Conservation (phyloP, 2,113 vertebrate genomes). For the Nothoprocta pentlandii region DNA sequence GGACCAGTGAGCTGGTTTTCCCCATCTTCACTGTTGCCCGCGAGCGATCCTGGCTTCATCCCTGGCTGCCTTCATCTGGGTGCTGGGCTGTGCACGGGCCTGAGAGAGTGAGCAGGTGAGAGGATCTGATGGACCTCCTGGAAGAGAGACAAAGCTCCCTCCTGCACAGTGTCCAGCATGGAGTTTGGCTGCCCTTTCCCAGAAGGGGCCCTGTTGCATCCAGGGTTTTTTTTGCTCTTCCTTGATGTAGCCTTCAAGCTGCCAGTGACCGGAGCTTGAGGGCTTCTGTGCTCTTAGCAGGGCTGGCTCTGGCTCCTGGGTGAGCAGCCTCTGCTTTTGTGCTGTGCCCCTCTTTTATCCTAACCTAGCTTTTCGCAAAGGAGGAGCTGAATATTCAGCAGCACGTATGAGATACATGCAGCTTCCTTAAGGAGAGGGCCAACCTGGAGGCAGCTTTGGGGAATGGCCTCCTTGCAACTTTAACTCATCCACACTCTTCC, state of each 20-base stretch:
- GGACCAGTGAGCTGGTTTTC: not conserved
- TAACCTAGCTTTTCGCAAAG: not conserved
- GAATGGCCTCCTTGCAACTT: not conserved
- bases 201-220: accelerated
- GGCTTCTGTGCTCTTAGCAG: accelerated
- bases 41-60: accelerated
- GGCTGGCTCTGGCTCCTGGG: not conserved
- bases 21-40: too few species aligned
- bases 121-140: not conserved
- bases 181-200: not conserved
- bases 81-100: not conserved
- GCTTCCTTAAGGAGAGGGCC: not conserved
- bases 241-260: accelerated
- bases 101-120: not conserved
- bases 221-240: not conserved
- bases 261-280: not conserved
- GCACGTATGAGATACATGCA: not conserved
- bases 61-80: accelerated
- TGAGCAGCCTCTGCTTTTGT: not conserved
- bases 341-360: not conserved
- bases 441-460: not conserved
- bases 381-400: not conserved
- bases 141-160: not conserved
- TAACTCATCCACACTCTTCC: accelerated
- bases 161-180: accelerated